Percentiles rank a stretch among this genome's conserved stretches.
Conservation (phyloP, 2,797 vertebrate genomes). For the Hippocampus kuda region DNA sequence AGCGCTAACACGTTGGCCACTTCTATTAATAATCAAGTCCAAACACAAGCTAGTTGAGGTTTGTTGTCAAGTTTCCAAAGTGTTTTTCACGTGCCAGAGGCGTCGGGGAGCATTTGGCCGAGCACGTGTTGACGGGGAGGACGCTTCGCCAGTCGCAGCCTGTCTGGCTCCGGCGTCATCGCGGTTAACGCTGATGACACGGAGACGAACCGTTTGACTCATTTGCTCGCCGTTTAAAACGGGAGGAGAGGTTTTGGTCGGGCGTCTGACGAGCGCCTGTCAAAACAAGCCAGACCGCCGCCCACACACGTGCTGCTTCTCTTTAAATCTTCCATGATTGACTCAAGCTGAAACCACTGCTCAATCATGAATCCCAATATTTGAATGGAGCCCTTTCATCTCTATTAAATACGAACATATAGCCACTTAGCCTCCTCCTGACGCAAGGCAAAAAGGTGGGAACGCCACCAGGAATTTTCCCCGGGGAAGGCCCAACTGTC, state of each 20-base stretch:
- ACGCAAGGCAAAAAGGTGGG: not conserved
- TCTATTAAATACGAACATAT: not conserved
- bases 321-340: constrained; percentile 5
- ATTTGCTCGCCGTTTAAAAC: constrained; percentile 13
- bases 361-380: not conserved
- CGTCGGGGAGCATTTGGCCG: not conserved
- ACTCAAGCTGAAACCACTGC: not conserved
- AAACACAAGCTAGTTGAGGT: not conserved
- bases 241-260: constrained; percentile 34
- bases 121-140: constrained; percentile 19
- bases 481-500: not conserved
- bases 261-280: constrained; percentile 6
- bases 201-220: constrained; percentile 31
- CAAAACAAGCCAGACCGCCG: constrained; percentile 2
- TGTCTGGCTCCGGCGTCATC: constrained; percentile 28
- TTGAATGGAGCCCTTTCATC: constrained; percentile 1
- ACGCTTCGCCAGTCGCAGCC: constrained; percentile 25
- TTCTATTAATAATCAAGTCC: not conserved
- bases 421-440: not conserved
- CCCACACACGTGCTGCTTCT: not conserved
- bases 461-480: not conserved
- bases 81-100: not conserved
- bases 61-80: not conserved
- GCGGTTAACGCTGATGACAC: constrained; percentile 39
- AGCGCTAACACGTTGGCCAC: not conserved